Base-by-base conservation (phyloP, 2,888 invertebrate species). In the Calameuta idolon region DNA sequence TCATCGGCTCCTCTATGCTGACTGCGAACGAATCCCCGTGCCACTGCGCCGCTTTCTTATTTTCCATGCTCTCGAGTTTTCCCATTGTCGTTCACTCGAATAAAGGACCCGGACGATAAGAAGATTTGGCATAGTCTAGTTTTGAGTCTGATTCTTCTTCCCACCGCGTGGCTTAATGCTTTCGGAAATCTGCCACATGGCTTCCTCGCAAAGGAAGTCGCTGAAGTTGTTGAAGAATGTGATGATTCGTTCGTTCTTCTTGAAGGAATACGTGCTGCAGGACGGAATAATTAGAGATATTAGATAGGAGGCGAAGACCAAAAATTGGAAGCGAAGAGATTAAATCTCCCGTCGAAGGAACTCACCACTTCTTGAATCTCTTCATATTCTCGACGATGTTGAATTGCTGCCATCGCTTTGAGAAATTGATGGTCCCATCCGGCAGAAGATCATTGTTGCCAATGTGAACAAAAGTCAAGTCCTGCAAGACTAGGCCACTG, bases 301-400 rank as follows among this genome's bases (percentile, higher is more conserved):
- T 78, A 75, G 76, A 76, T 68, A 75, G 74, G 73, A 74, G 2
- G 12, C 40, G 35, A n/a, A 37, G 75, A 76, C 34, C 71, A 69
- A 40, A 15, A 12, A 40, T 2, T 15, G 15, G 40, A 40, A 1
- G 15, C 15, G 68, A 31, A 9, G 33, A 31, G 68, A 75, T 40
- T 55, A 23, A 31, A 68, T 74, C 12, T n/a, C 34, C 3, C 37
- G 15, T 40, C 40, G 15, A 40, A 40, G 15, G 40, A 40, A 93
- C 94, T 93, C 92, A 98, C 99, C 98, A 97, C 93, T 97, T 97
- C 90, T 98, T 98, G 92, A 99, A 99, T 90, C 98, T 94, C 91
- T 98, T 97, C 97, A 99, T 98, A 91, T 98, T 98, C 92, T 99
- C 98, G 89, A 99, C 96, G 83, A 99, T 98, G 90, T 98, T 97